Evolutionary conservation across 2,113 vertebrate genomes (phyloP).

Genomic region (Gallinago paraguaiae): DNA sequence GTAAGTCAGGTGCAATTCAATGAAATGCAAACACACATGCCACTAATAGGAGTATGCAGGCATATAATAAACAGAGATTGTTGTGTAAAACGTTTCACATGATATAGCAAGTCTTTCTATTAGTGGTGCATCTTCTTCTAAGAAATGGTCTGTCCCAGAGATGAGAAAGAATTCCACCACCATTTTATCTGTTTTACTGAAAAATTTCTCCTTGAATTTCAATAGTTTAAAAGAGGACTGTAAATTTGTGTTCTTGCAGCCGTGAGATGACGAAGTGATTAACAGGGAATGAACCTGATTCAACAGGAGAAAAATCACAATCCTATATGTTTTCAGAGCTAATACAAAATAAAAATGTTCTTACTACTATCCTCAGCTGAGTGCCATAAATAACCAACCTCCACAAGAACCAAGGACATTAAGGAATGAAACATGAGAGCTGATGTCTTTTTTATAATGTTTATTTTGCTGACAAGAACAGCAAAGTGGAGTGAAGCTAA

Average conservation of each 20-base stretch:
- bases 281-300: background rate
- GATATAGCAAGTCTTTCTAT: background rate
- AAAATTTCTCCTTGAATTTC: background rate
- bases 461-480: background rate
- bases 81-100: background rate
- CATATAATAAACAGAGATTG: background rate
- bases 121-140: background rate
- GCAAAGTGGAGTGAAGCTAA: background rate
- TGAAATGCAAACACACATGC: background rate
- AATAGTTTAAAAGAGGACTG: background rate
- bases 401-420: background rate
- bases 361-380: background rate
- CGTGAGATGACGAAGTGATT: background rate
- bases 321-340: background rate
- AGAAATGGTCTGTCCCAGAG: background rate
- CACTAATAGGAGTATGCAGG: background rate
- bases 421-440: background rate
- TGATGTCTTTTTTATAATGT: background rate
- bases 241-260: background rate
- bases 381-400: background rate
- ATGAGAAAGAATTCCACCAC: background rate
- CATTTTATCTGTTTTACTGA: background rate
- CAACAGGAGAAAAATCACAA: background rate
- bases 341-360: background rate
- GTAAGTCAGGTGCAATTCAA: background rate